Percentiles rank a stretch among this genome's conserved stretches.
Conservation (phyloP, 1,140 invertebrate species). For the Platyscapa corneri region DNA sequence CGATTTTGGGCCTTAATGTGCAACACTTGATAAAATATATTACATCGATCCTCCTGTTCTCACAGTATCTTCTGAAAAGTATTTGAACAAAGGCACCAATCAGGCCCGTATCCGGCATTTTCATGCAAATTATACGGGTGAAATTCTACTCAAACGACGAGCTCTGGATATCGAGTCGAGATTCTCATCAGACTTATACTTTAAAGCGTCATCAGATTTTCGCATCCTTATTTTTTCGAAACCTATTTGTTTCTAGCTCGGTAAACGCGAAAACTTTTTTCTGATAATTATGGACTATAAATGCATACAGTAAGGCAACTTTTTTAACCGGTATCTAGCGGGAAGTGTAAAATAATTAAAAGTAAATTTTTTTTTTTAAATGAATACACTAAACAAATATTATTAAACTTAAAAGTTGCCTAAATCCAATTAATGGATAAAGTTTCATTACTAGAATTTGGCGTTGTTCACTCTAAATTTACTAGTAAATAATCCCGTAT, state of each 20-base stretch:
- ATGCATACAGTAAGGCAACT: too few species aligned
- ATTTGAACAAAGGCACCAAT: slow-evolving; percentile 43
- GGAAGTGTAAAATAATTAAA: too few species aligned
- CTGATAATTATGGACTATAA: neutral
- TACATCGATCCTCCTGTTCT: neutral
- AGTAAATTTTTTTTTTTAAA: too few species aligned
- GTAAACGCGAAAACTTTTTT: neutral
- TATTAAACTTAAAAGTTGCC: too few species aligned
- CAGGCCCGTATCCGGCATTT: slow-evolving; percentile 34
- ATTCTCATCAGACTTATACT: slow-evolving; percentile 7
- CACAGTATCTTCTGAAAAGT: slow-evolving; percentile 14
- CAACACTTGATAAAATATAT: too few species aligned
- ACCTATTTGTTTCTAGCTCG: neutral
- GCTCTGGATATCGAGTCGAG: neutral
- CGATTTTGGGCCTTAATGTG: too few species aligned
- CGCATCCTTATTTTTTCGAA: neutral
- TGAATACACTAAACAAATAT: neutral
- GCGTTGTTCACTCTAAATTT: too few species aligned
- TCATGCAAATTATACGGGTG: slow-evolving; percentile 43
- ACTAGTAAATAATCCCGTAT: too few species aligned
- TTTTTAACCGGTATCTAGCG: too few species aligned
- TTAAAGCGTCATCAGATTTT: neutral
- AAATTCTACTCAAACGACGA: slow-evolving; percentile 27
- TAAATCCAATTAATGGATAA: too few species aligned
- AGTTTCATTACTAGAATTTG: too few species aligned